phyloP scores from a whole-genome alignment of 2,113 vertebrate species.

The Nesogale talazaci region DNA sequence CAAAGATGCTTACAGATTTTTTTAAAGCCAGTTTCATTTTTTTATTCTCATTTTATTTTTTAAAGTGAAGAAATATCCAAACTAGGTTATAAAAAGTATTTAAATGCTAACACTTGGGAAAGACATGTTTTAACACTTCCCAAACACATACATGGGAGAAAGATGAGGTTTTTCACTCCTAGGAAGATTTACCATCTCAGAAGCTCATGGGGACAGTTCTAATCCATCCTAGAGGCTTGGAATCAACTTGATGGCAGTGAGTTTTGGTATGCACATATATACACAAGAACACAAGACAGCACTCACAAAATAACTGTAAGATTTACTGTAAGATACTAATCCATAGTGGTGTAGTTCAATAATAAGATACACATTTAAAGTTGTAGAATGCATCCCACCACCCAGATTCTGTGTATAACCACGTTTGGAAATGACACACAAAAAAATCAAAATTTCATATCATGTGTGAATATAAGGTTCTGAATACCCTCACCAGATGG shows the following conservation, averaged over 20 bases:
- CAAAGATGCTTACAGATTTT: neutral
- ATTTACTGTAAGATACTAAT: conserved; percentile 32
- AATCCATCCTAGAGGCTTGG: too few species aligned
- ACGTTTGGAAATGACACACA: neutral
- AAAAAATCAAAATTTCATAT: conserved; percentile 40
- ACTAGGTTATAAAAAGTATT: conserved; percentile 27
- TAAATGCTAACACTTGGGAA: conserved; percentile 32
- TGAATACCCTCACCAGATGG: neutral
- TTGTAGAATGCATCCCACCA: neutral
- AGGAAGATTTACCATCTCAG: too few species aligned
- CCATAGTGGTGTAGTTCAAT: neutral
- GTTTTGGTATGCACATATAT: neutral
- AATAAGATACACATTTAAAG: conserved; percentile 12
- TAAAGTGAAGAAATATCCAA: conserved; percentile 34
- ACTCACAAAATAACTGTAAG: neutral
- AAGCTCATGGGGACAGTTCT: too few species aligned
- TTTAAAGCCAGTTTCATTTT: neutral
- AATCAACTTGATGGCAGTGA: too few species aligned
- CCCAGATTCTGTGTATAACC: neutral
- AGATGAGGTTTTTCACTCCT: too few species aligned
- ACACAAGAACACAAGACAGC: neutral
- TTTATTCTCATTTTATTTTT: neutral
- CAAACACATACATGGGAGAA: too few species aligned
- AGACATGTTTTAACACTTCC: neutral
- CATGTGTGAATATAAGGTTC: conserved; percentile 20